These are phyloP conservation scores for Ia io DNA, from an alignment of 2,113 vertebrate species.

Conservation along the genomic window DNA sequence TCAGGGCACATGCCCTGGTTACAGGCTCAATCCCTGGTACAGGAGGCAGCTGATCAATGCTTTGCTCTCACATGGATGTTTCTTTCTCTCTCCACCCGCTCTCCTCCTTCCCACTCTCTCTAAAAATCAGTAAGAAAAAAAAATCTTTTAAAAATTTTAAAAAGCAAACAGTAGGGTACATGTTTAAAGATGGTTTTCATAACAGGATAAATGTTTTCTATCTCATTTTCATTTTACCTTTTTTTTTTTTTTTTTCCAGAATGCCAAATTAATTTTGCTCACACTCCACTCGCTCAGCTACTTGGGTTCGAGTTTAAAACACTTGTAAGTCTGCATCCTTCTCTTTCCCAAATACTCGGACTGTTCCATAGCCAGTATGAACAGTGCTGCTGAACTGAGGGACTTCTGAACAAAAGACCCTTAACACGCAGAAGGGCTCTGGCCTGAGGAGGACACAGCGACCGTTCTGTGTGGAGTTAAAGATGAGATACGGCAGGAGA, in stretches of 20 bases:
- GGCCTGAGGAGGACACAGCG: slow-evolving; percentile 48
- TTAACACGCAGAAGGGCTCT: background rate
- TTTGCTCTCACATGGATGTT: background rate
- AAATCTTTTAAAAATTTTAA: background rate
- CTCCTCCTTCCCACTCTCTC: background rate
- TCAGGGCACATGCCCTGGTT: background rate
- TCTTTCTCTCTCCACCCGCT: background rate
- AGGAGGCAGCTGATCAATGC: background rate
- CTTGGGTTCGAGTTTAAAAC: slow-evolving; percentile 5
- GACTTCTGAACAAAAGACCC: slow-evolving; percentile 63
- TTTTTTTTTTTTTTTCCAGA: background rate
- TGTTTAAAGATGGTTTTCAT: background rate
- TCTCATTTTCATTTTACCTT: background rate
- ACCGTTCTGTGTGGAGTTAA: background rate
- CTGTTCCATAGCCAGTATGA: background rate
- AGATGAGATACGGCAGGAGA: background rate
- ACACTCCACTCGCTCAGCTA: background rate
- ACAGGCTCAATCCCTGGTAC: background rate
- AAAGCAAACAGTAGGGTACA: background rate
- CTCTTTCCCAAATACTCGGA: background rate
- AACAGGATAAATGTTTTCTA: background rate
- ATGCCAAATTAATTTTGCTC: slow-evolving; percentile 33
- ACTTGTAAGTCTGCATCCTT: background rate
- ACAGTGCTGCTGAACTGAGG: background rate
- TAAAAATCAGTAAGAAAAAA: background rate